Evolutionary conservation across 2,888 invertebrate species (phyloP), one percentile per base, ranked within the genome.

Genomic region (Zelleria hepariella): DNA sequence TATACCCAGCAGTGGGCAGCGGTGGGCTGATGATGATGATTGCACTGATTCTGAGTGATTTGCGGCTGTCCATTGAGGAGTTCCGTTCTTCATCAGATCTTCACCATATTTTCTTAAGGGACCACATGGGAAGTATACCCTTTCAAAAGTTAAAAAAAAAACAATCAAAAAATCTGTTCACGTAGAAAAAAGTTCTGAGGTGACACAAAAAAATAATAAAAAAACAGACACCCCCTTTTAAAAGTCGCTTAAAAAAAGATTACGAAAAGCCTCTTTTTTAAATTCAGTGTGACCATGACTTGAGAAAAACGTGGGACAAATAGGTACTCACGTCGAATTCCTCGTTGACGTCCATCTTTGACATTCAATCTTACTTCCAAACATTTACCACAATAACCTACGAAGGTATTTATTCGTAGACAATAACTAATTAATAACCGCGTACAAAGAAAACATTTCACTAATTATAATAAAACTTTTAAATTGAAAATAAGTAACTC

Each of bases 331-430:
- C 65, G 55, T 21, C 2, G 47, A 68, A 65, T 72, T 76, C 62
- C 81, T 68, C 7, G 73, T 71, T 0, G 80, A 80, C 0, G 87
- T 85, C 92, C 92, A 92, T 63, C 87, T 86, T 72, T 92, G 84
- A 56, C 91, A 90, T 63, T 92, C 91, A 61, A 84, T 74, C 72
- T 91, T 90, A 67, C 90, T 91, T 62, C 91, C 91, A 71, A 92
- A 92, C 92, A 92, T 92, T 61, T 65, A 8, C 21, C 15, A 52
- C 23, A 23, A 2, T 15, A 48, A 5, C 48, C 32, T 2, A 42
- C 15, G 0, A 15, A 42, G 32, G 10, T 23, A 21, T 51, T 51
- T n/a, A n/a, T n/a, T n/a, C n/a, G n/a, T n/a, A n/a, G n/a, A n/a
- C n/a, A n/a, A n/a, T n/a, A n/a, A n/a, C n/a, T n/a, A n/a, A n/a